These are phyloP conservation scores for Pogona vitticeps DNA, from an alignment of 2,113 vertebrate genomes.

Conservation along the genomic window DNA sequence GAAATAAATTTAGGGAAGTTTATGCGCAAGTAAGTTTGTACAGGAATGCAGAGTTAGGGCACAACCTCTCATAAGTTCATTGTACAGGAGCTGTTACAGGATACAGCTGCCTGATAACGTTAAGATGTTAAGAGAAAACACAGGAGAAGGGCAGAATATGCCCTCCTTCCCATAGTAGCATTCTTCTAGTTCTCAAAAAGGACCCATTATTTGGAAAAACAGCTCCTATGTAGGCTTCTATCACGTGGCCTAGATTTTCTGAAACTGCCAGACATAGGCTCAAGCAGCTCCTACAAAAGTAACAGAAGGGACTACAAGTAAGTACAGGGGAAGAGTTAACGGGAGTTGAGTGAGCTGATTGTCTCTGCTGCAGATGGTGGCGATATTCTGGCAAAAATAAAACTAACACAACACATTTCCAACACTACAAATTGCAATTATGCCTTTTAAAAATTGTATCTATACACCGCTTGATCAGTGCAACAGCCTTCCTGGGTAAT, in stretches of 20 bases:
- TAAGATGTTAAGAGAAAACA: neutral
- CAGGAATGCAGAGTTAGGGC: neutral
- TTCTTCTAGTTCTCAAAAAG: neutral
- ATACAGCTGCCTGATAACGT: neutral
- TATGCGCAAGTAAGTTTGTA: neutral
- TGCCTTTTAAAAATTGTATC: neutral
- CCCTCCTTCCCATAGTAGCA: neutral
- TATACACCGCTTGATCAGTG: neutral
- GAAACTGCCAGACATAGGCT: too few relatives aligned
- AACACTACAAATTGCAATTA: neutral
- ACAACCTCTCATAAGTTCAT: neutral
- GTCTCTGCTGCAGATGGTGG: too few relatives aligned
- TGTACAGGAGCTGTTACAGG: neutral
- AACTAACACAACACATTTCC: neutral
- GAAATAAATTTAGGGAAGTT: neutral
- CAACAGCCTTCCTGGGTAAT: neutral
- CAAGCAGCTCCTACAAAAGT: too few relatives aligned
- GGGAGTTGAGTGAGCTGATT: neutral
- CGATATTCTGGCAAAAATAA: neutral
- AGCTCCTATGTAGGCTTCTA: neutral
- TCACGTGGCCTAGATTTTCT: neutral
- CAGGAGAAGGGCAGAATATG: neutral
- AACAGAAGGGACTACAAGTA: neutral
- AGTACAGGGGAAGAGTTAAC: neutral
- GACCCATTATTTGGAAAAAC: too few relatives aligned